Evolutionary conservation across 2,797 vertebrate genomes (phyloP), one percentile per base, ranked within the genome.

Genomic region (Phrynocephalus forsythii): DNA sequence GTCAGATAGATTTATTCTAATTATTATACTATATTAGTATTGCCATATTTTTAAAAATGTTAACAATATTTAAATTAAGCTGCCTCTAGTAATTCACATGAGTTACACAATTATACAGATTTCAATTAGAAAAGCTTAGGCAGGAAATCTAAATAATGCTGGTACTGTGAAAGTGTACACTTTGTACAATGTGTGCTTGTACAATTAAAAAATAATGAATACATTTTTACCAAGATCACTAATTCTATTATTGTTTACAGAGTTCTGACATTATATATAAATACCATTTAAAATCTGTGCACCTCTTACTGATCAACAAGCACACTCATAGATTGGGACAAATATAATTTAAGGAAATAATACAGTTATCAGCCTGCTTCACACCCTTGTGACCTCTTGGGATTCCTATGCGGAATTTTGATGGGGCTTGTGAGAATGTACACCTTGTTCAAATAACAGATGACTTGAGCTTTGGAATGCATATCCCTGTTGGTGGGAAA

Each of bases 1-100:
- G 93, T 95, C 94, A 95, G 92, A 95, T 85, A 93, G 92, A 95
- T 95, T 93, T 94, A 93, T 94, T 92, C 87, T 95, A 93, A 94
- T 95, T 95, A 95, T 95, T 96, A 94, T 92, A 84, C 85, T 92
- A 69, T 93, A 94, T 95, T 96, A 95, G 77, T 86, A 85, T 87
- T 95, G 94, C 94, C 95, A 92, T 87, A 94, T 88, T 92, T 66
- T 94, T 89, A 91, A 86, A 81, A 92, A 93, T 87, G 94, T 63
- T 60, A 95, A 94, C 94, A 94, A 85, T 76, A 91, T 96, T 95
- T 95, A 95, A 94, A 96, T 93, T 94, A 95, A 91, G 84, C 86
- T 94, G 95, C 94, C 94, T 93, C 90, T 82, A 93, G 50, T 87
- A 94, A 96, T 96, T 95, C 95, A 73, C 5, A 15, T 93, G 84